Evolutionary conservation across 2,888 invertebrate species (phyloP), one percentile per base, ranked within the genome.

Genomic region (Acronicta alni): DNA sequence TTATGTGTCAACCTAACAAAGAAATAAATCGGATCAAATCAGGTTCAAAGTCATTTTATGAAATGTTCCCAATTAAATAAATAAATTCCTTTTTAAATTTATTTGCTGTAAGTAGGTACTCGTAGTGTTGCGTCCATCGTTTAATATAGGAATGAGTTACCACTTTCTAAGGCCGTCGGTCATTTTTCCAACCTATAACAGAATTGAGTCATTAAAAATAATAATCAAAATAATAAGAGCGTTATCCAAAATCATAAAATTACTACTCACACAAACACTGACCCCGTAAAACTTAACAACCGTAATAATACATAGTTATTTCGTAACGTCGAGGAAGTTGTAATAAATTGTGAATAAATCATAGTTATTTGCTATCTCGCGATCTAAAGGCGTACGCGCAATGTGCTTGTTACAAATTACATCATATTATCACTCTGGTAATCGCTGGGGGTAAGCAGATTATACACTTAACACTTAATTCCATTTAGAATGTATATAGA

Each of bases 301-400:
- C 67, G 73, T 55, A 60, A 32, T 67, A 67, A 64, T 70, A 64
- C 57, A 54, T 58, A 57, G 64, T 48, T 64, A 61, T 68, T 75
- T 72, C 67, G 59, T 72, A 77, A 75, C n/a, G 67, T 67, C 41
- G 67, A 68, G 77, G 78, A 82, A 81, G 73, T 70, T 46, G 58
- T 74, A 77, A 78, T 76, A 79, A 67, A 70, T 53, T 38, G 52
- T 55, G 61, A 64, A 75, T 79, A 77, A 77, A 83, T 81, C 74
- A 76, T 61, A 61, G 56, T 73, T 75, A 76, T 72, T 68, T 64
- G 62, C 39, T 67, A 82, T 81, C 77, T 73, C 49, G 62, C 68
- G 59, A 80, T 68, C 71, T 67, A 70, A 58, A 55, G 53, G 63
- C 60, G 62, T 63, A 64, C 63, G 68, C 78, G 62, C 58, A 61